Conservation (phyloP, 2,888 invertebrate genomes). For the Blastobasis adustella region DNA sequence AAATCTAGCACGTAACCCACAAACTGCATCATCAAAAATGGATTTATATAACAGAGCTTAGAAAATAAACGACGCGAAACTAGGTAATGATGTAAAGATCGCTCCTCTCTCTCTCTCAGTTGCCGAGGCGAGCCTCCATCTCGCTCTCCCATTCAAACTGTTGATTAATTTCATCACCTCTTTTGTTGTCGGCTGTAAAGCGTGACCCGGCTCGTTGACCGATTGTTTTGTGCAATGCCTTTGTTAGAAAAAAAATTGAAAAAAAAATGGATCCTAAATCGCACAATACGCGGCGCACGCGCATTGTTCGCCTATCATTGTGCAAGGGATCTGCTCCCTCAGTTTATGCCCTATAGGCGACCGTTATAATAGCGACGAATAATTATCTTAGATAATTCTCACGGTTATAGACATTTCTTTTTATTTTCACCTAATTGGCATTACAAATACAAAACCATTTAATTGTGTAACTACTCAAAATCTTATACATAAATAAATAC, state of each 20-base stretch:
- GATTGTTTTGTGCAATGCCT: conserved; percentile 48
- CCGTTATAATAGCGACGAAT: conserved; percentile 19
- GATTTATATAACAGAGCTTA: neutral
- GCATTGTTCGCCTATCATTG: conserved; percentile 29
- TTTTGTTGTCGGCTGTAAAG: conserved; percentile 47
- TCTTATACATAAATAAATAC: too few relatives aligned
- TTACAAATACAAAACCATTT: too few relatives aligned
- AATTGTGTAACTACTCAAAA: too few relatives aligned
- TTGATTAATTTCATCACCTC: conserved; percentile 56
- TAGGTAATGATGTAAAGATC: conserved; percentile 24
- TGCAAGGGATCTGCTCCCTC: conserved; percentile 39
- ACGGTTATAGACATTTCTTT: conserved; percentile 5
- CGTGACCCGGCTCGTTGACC: conserved; percentile 49
- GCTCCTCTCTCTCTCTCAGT: conserved; percentile 15
- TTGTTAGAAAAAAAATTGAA: conserved; percentile 36
- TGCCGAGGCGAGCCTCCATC: too few relatives aligned
- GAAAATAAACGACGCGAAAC: neutral
- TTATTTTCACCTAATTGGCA: too few relatives aligned
- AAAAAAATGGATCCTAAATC: conserved; percentile 34
- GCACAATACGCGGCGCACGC: conserved; percentile 45
- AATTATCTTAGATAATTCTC: conserved; percentile 28
- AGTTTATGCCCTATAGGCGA: conserved; percentile 28
- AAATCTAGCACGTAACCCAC: too few relatives aligned
- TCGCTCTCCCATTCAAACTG: conserved; percentile 14
- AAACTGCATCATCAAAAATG: too few relatives aligned